Evolutionary conservation across 1,140 invertebrate species (phyloP).

Genomic region (Notospermus geniculatus): DNA sequence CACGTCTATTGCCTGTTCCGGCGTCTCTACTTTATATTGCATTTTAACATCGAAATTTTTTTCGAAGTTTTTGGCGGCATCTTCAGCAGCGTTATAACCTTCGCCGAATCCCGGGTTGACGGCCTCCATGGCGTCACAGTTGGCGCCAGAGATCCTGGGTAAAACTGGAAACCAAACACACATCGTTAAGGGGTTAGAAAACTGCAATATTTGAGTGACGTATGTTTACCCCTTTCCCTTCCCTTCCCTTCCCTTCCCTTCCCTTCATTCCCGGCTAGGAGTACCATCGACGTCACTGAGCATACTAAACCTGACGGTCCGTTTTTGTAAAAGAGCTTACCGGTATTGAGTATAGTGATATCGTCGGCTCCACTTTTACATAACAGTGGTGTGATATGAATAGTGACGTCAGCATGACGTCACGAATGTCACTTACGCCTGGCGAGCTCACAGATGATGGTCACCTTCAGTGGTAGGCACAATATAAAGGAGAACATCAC

Average conservation of each 20-base stretch:
- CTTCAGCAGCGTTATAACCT: constrained; percentile 31
- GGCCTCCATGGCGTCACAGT: constrained; percentile 34
- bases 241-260: too few species aligned
- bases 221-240: too few species aligned
- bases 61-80: constrained; percentile 33
- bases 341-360: too few species aligned
- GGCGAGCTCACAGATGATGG: constrained; percentile 38
- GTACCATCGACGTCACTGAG: too few species aligned
- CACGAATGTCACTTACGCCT: constrained; percentile 31
- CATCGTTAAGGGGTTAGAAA: too few species aligned
- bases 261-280: too few species aligned
- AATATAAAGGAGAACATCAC: constrained; percentile 38
- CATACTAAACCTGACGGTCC: too few species aligned
- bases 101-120: constrained; percentile 44
- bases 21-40: constrained; percentile 39
- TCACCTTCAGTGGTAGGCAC: constrained; percentile 46
- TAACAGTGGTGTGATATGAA: too few species aligned
- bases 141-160: constrained; percentile 30
- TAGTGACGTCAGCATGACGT: too few species aligned
- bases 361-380: too few species aligned
- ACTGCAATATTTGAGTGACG: too few species aligned
- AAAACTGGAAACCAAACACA: constrained; percentile 21
- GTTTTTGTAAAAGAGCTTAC: too few species aligned
- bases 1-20: constrained; percentile 28
- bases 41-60: constrained; percentile 36